Evolutionary conservation across 64 coral and sea anemone species (phyloP).

Genomic region (Porites lutea): DNA sequence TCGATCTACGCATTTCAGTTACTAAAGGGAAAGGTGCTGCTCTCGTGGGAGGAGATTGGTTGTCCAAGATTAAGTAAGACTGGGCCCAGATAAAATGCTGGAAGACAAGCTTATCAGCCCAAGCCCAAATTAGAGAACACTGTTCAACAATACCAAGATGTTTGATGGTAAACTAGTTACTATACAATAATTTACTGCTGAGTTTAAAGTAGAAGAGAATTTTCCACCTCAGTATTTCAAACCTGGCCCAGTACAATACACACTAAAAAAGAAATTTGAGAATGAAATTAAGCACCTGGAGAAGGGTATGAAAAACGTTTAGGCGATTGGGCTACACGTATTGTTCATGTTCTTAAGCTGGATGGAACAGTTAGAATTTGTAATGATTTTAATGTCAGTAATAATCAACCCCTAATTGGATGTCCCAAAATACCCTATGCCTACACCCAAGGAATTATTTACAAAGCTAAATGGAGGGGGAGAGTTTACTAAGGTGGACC

Average conservation of each 20-base stretch:
- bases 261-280: constrained; percentile 20
- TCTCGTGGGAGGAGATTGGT: constrained; percentile 24
- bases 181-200: constrained; percentile 19
- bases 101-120: neutral
- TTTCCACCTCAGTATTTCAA: constrained; percentile 56
- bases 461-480: neutral
- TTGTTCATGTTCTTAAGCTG: constrained; percentile 32
- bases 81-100: neutral
- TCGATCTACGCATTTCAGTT: constrained; percentile 5
- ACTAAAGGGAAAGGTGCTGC: constrained; percentile 24
- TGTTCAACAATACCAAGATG: constrained; percentile 4
- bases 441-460: constrained; percentile 49
- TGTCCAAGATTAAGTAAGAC: constrained; percentile 12
- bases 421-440: constrained; percentile 56
- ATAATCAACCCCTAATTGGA: neutral
- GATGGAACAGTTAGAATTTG: constrained; percentile 55
- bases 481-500: constrained; percentile 61
- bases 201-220: constrained; percentile 14
- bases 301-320: constrained; percentile 17
- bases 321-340: constrained; percentile 47
- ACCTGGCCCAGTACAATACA: constrained; percentile 10
- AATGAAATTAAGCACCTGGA: constrained; percentile 2
- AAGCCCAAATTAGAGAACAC: neutral
- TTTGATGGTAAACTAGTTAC: constrained; percentile 59
- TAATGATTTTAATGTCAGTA: neutral